phyloP scores from a whole-genome alignment of 2,888 invertebrate genomes.

The Tupiocoris notatus region DNA sequence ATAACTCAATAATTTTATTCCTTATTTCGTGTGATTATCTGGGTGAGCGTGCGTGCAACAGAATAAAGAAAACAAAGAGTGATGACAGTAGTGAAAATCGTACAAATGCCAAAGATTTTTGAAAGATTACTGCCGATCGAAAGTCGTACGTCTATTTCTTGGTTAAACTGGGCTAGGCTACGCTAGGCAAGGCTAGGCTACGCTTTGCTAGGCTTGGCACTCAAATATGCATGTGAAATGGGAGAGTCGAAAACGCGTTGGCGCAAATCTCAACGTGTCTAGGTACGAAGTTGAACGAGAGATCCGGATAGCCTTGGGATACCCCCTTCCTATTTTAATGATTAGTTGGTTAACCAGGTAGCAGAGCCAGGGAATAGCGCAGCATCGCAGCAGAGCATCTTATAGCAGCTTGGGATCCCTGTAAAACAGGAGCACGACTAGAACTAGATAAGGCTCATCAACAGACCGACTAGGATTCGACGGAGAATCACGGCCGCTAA shows the following conservation, averaged over 20 bases:
- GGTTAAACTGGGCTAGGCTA: not conserved
- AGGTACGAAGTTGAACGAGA: not conserved
- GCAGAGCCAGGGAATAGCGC: not conserved
- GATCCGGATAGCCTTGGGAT: not conserved
- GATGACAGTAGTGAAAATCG: too few species aligned
- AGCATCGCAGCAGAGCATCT: not conserved
- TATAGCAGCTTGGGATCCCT: too few species aligned
- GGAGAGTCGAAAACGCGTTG: not conserved
- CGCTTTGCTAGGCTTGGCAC: not conserved
- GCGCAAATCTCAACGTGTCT: not conserved
- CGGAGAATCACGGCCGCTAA: not conserved
- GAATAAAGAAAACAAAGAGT: too few species aligned
- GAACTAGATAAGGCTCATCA: not conserved
- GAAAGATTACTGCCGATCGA: too few species aligned
- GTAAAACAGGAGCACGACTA: not conserved
- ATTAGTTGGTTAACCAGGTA: not conserved
- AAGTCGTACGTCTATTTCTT: not conserved
- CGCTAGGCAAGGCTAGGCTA: not conserved
- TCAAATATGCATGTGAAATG: not conserved
- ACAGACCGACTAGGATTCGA: not conserved
- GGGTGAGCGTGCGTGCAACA: too few species aligned
- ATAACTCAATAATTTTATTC: too few species aligned
- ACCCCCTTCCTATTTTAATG: not conserved
- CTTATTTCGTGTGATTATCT: too few species aligned
- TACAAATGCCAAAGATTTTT: too few species aligned